Percentiles rank a stretch among this genome's conserved stretches.
phyloP scores from a whole-genome alignment of 2,888 invertebrate species.

The Rambutsinella grinnellia region DNA sequence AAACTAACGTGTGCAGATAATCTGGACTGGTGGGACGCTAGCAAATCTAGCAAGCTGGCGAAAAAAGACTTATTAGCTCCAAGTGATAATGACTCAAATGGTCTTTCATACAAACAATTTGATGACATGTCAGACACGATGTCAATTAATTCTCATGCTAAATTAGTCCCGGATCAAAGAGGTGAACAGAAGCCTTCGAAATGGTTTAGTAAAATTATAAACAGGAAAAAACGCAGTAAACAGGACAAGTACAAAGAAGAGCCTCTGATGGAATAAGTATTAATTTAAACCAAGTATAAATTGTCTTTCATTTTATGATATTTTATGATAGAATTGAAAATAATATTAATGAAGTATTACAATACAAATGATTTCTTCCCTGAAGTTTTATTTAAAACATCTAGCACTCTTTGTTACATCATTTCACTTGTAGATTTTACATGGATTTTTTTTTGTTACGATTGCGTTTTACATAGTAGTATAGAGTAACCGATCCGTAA shows the following conservation, averaged over 20 bases:
- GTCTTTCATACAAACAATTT: neutral
- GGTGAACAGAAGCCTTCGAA: constrained; percentile 36
- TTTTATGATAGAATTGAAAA: too few species aligned
- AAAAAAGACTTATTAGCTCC: constrained; percentile 1
- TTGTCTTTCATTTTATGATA: neutral
- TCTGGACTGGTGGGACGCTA: constrained; percentile 53
- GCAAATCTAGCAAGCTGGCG: constrained; percentile 28
- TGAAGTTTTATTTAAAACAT: too few species aligned
- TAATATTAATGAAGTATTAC: too few species aligned
- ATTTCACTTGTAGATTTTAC: too few species aligned
- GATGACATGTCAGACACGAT: constrained; percentile 51
- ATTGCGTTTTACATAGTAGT: too few species aligned
- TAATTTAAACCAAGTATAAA: neutral
- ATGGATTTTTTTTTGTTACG: too few species aligned
- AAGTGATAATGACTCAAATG: neutral
- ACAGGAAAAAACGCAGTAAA: constrained; percentile 37
- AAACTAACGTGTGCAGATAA: too few species aligned
- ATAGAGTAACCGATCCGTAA: too few species aligned
- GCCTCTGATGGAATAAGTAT: constrained; percentile 38
- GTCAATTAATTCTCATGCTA: constrained; percentile 57
- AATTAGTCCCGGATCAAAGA: constrained; percentile 34
- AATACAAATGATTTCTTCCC: too few species aligned
- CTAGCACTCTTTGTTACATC: too few species aligned
- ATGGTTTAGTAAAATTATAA: constrained; percentile 62
- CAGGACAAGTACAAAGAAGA: constrained; percentile 36